Percentiles rank a stretch among this genome's conserved stretches.
These are phyloP conservation scores for Bathybates hornii DNA, from an alignment of 2,113 vertebrate genomes.

Conservation along the genomic window DNA sequence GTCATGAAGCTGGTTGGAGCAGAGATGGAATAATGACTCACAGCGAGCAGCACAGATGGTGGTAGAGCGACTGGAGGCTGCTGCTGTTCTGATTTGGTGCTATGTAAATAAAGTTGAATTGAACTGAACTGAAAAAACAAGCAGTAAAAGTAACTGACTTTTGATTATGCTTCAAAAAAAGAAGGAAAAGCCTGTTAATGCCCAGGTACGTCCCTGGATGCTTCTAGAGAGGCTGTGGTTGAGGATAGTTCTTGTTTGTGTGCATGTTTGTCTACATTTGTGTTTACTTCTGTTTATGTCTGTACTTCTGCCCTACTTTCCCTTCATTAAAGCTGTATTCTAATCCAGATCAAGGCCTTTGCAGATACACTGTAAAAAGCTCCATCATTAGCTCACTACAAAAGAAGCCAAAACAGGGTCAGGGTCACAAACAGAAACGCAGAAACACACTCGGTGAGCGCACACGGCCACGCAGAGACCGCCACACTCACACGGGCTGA, in stretches of 20 bases:
- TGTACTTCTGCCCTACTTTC: constrained; percentile 51
- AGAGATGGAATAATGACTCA: not conserved
- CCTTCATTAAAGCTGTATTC: constrained; percentile 57
- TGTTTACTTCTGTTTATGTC: constrained; percentile 20
- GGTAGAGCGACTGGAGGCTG: not conserved
- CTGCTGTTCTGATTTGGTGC: not conserved
- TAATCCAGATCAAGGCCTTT: constrained; percentile 69
- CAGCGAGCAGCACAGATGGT: not conserved
- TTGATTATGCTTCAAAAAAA: not conserved
- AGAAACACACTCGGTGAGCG: not conserved
- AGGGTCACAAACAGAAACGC: constrained; percentile 14
- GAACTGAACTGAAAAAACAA: not conserved
- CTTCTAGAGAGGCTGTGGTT: not conserved
- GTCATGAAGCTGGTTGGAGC: not conserved
- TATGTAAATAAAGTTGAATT: not conserved
- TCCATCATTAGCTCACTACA: constrained; percentile 72
- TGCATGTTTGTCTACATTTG: not conserved
- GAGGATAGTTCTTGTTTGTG: not conserved
- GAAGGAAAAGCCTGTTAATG: not conserved
- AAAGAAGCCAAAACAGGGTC: constrained; percentile 64
- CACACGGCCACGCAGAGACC: not conserved
- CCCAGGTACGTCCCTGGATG: not conserved
- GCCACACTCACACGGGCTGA: not conserved
- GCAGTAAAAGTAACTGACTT: not conserved
- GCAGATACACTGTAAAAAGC: constrained; percentile 56